Base-by-base conservation (phyloP, 2,797 vertebrate genomes). In the Sphenopsis melanotis region DNA sequence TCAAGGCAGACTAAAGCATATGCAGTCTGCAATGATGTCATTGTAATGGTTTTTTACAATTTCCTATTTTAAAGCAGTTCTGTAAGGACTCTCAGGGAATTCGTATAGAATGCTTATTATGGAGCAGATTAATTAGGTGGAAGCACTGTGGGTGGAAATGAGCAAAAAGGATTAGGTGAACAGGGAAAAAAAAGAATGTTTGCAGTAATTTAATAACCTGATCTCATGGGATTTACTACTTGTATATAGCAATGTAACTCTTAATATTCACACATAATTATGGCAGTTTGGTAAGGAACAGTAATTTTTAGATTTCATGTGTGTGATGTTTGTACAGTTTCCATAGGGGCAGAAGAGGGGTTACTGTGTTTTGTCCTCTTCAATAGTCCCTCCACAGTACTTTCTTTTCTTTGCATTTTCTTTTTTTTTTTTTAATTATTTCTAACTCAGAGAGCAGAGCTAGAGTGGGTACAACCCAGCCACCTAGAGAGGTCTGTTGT, bases 121-220 rank as follows among this genome's bases (percentile, higher is more conserved):
- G 78, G 41, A 69, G 92, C 56, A 49, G 49, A 32, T 72, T 74
- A 88, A 77, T 88, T 78, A 86, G 50, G 37, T 87, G 36, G 39
- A 85, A 94, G 32, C 8, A 4, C 36, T 57, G 66, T 78, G 80
- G 50, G 49, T 83, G 52, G 70, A 94, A 96, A 63, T 81, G 50
- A 80, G 70, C 39, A 89, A 85, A 92, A 87, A 92, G 60, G 70
- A 72, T 89, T 91, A 83, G 37, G 84, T 57, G 84, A 53, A 72
- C 52, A 81, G 11, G 3, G 10, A 1, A 2, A 3, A 3, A 64
- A 50, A 49, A 15, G 6, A 20, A 49, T 71, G 14, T 71, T 89
- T 78, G 78, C 42, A 78, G 59, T 86, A 72, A 78, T 57, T 85
- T 87, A 90, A 94, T 91, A 76, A 57, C 52, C 41, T 76, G 50